These are phyloP conservation scores for Cyprinodon tularosa DNA, from an alignment of 2,113 vertebrate species.

Conservation along the genomic window DNA sequence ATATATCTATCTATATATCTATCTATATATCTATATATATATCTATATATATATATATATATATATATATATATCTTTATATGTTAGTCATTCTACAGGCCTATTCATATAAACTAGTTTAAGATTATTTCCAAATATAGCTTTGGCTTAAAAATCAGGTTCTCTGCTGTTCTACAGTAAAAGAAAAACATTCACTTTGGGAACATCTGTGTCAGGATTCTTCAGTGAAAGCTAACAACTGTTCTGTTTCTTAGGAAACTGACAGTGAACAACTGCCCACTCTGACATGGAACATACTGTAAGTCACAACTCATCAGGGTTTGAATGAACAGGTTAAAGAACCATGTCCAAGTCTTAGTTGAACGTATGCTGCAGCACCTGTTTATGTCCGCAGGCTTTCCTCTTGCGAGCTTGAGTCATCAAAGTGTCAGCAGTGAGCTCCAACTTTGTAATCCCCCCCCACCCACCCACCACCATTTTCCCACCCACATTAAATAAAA, in stretches of 20 bases:
- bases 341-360: constrained; percentile 6
- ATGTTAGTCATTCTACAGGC: too few species aligned
- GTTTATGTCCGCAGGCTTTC: constrained; percentile 17
- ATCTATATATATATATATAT: too few species aligned
- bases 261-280: constrained; percentile 8
- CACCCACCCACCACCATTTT: not conserved
- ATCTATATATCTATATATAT: too few species aligned
- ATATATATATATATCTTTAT: too few species aligned
- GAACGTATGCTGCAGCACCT: constrained; percentile 14
- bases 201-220: constrained; percentile 12
- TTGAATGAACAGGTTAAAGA: constrained; percentile 6
- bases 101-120: too few species aligned
- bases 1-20: too few species aligned
- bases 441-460: not conserved
- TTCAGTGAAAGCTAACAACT: constrained; percentile 11
- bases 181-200: not conserved
- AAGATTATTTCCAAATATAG: too few species aligned
- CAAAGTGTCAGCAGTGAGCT: not conserved
- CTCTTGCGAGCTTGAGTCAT: constrained; percentile 16
- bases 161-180: not conserved
- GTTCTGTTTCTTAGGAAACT: constrained; percentile 17
- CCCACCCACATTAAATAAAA: not conserved
- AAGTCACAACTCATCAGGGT: not conserved
- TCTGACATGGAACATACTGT: constrained; percentile 8
- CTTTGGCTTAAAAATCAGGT: too few species aligned